Base-by-base conservation (phyloP, 2,888 invertebrate genomes). In the Sialis lutaria region DNA sequence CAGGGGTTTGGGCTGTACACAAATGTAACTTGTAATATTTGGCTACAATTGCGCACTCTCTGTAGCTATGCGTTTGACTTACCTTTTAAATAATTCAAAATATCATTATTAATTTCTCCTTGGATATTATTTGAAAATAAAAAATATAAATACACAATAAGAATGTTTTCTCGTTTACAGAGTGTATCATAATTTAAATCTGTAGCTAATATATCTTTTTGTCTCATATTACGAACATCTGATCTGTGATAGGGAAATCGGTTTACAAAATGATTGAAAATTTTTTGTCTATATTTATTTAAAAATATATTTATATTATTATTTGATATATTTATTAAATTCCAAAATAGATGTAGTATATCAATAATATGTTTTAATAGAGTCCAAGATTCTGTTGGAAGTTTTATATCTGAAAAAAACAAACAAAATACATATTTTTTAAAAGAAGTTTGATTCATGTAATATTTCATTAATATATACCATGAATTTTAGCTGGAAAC, bases 331-430 rank as follows among this genome's bases (percentile, higher is more conserved):
- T 64, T 60, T n/a, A 67, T 60, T 9, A 69, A 60, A 7, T 67
- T 65, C 67, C 73, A 75, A n/a, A 84, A 60, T 44, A 76, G 64
- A 46, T 70, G 67, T 44, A 82, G 68, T 2, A 82, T 78, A 53
- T 74, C 70, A 41, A 82, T 64, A 32, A 77, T 69, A 50, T 74
- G 73, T 57, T 73, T 75, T 6, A 87, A 62, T 33, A 83, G 68
- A 34, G 68, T 60, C 2, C 77, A 73, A 13, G 77, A 75, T 63
- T 86, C 85, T 51, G 70, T 69, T 51, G 64, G 70, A 12, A 84
- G 64, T 34, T 73, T 60, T 6, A 56, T 46, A 47, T 47, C 42
- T 35, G 40, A 50, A 50, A 67, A 67, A 56, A 70, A 70, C 47
- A 67, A 63, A 51, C 64, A 64, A 51, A 62, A 61, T n/a, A 61